Conservation (phyloP, 2,797 vertebrate species). For the Syngnathus acus region DNA sequence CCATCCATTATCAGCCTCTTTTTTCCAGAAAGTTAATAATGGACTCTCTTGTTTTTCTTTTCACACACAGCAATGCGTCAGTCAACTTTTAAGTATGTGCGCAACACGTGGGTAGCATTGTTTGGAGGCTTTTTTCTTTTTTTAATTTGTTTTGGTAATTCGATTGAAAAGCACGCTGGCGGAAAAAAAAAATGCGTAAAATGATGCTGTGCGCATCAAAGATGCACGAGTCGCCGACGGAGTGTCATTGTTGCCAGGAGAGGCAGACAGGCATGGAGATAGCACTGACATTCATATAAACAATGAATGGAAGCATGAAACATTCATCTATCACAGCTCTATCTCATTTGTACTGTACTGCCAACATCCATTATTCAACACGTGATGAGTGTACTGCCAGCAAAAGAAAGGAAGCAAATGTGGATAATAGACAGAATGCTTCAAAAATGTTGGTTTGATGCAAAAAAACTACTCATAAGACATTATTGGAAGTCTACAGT, state of each 20-base stretch:
- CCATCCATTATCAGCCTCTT: slow-evolving; percentile 53
- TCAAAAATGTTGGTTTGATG: neutral
- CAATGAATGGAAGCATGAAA: slow-evolving; percentile 41
- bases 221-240: slow-evolving; percentile 15
- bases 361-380: slow-evolving; percentile 51
- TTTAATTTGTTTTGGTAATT: neutral
- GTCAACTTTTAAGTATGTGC: slow-evolving; percentile 9
- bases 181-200: slow-evolving; percentile 6
- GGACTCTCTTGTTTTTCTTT: slow-evolving; percentile 35
- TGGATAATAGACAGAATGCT: slow-evolving; percentile 4
- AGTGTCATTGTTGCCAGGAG: slow-evolving; percentile 21
- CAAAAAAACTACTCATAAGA: neutral
- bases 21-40: slow-evolving; percentile 61
- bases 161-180: slow-evolving; percentile 3
- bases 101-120: neutral
- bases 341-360: slow-evolving; percentile 45
- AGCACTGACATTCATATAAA: slow-evolving; percentile 29
- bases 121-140: neutral
- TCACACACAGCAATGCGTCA: slow-evolving; percentile 26
- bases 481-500: neutral
- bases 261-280: slow-evolving; percentile 18
- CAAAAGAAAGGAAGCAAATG: slow-evolving; percentile 9
- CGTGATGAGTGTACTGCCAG: slow-evolving; percentile 29
- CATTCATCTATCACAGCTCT: slow-evolving; percentile 47
- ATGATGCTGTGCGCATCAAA: slow-evolving; percentile 20